These are phyloP conservation scores for Raja brachyura DNA, from an alignment of 2,113 vertebrate species.

Conservation along the genomic window DNA sequence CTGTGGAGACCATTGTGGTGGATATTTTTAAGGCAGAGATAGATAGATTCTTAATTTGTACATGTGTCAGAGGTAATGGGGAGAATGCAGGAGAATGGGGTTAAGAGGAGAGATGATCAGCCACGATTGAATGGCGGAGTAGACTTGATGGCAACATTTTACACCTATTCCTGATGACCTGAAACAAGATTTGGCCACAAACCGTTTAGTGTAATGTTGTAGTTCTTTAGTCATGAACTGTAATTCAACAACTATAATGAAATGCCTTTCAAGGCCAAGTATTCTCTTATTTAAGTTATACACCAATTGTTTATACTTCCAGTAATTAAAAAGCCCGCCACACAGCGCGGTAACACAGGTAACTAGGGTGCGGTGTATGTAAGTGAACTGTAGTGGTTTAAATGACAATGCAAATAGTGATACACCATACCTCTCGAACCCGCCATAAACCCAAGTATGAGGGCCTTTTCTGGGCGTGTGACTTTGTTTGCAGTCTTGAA, in stretches of 20 bases:
- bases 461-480: constrained; percentile 90
- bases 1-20: too few species aligned
- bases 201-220: background rate
- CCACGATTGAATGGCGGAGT: too few species aligned
- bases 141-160: too few species aligned
- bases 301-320: background rate
- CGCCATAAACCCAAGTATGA: constrained; percentile 98
- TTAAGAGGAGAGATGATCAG: too few species aligned
- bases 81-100: too few species aligned
- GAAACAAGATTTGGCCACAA: too few species aligned
- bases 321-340: background rate
- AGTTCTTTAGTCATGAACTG: background rate
- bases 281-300: background rate
- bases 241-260: too few species aligned
- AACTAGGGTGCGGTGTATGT: background rate
- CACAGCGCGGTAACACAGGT: background rate
- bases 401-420: background rate
- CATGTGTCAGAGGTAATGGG: too few species aligned
- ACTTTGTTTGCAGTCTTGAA: constrained; percentile 99
- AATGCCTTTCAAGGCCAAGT: too few species aligned
- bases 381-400: background rate
- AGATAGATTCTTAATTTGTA: too few species aligned
- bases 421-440: constrained; percentile 78
- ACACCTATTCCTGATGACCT: too few species aligned
- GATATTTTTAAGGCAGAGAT: too few species aligned